phyloP scores from a whole-genome alignment of 2,888 invertebrate genomes.

The Mimas tiliae region DNA sequence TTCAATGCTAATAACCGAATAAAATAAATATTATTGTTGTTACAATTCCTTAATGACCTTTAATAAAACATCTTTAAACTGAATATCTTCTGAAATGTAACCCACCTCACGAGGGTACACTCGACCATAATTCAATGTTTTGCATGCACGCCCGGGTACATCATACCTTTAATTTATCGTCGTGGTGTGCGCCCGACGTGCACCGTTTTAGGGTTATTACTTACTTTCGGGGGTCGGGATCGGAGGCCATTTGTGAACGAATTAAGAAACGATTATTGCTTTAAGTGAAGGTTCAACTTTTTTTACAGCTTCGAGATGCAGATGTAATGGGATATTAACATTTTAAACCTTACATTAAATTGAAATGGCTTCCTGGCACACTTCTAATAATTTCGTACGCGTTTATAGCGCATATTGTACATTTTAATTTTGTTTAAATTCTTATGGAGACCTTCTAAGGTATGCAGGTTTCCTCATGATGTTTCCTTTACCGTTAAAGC shows the following conservation, averaged over 20 bases:
- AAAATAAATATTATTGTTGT: too few species aligned
- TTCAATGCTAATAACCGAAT: too few species aligned
- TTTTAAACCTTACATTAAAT: constrained; percentile 18
- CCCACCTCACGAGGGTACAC: constrained; percentile 6
- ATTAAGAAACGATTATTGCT: constrained; percentile 34
- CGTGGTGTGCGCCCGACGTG: constrained; percentile 50
- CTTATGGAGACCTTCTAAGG: too few species aligned
- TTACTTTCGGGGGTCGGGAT: constrained; percentile 24
- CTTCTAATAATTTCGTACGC: background rate
- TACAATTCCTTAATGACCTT: too few species aligned
- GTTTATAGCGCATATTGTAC: background rate
- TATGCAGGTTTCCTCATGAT: too few species aligned
- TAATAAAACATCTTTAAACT: background rate
- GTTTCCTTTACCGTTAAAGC: too few species aligned
- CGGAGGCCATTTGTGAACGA: constrained; percentile 29
- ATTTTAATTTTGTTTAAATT: background rate
- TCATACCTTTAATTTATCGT: constrained; percentile 63
- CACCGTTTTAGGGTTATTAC: constrained; percentile 31
- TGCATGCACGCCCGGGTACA: constrained; percentile 42
- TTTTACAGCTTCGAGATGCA: constrained; percentile 20
- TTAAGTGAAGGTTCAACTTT: constrained; percentile 23
- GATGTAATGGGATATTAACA: constrained; percentile 22
- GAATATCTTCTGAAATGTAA: background rate
- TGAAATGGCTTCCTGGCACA: constrained; percentile 11
- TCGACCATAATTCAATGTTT: constrained; percentile 50